phyloP scores from a whole-genome alignment of 2,888 invertebrate species.

The Temnothorax unifasciatus region DNA sequence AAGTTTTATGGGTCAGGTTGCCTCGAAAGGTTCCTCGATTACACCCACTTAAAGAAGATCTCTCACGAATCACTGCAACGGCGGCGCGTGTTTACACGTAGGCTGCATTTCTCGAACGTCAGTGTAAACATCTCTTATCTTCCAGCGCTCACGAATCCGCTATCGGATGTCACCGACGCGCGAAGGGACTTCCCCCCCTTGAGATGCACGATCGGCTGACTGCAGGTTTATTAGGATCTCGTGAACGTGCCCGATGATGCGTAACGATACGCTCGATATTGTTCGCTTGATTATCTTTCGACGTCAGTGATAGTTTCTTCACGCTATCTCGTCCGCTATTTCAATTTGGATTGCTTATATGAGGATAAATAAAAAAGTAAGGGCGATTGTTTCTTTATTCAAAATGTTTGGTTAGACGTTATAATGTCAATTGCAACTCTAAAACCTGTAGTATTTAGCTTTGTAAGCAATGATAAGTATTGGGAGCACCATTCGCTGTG shows the following conservation, averaged over 20 bases:
- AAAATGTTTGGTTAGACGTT: neutral
- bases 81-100: constrained; percentile 62
- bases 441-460: neutral
- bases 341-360: constrained; percentile 16
- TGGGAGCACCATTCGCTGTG: neutral
- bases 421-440: neutral
- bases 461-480: neutral
- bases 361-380: neutral
- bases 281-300: constrained; percentile 16
- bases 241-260: constrained; percentile 18
- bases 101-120: constrained; percentile 62
- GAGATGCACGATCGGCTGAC: constrained; percentile 40
- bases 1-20: constrained; percentile 65
- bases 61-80: constrained; percentile 59
- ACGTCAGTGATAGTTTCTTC: neutral
- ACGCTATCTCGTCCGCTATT: neutral
- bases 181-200: constrained; percentile 33
- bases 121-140: constrained; percentile 71
- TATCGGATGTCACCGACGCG: constrained; percentile 47
- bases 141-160: constrained; percentile 35
- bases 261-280: constrained; percentile 28
- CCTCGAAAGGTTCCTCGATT: constrained; percentile 64
- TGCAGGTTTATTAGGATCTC: constrained; percentile 20
- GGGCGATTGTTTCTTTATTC: neutral
- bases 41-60: constrained; percentile 63